Conservation (phyloP, 2,797 vertebrate genomes). For the Ciconia nigra region DNA sequence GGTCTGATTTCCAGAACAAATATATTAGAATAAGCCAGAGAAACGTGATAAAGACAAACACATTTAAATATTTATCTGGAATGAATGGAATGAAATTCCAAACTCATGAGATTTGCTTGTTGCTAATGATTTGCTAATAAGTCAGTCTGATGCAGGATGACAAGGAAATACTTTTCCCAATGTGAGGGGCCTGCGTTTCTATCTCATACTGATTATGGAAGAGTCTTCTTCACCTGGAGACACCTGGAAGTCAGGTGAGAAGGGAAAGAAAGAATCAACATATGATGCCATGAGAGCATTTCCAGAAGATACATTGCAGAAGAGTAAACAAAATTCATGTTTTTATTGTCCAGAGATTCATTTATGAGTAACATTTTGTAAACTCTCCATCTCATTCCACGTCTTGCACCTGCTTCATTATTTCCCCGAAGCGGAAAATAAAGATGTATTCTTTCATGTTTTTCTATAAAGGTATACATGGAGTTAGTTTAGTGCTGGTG, state of each 20-base stretch:
- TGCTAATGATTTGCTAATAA: slow-evolving; percentile 13
- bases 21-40: neutral
- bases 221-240: neutral
- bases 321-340: neutral
- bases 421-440: neutral
- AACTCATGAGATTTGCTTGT: neutral
- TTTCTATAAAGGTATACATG: neutral
- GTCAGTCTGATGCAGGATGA: neutral
- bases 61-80: slow-evolving; percentile 30
- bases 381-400: neutral
- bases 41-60: slow-evolving; percentile 4
- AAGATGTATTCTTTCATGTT: neutral
- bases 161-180: neutral
- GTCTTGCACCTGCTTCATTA: neutral
- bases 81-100: neutral
- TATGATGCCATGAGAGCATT: neutral
- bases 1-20: slow-evolving; percentile 17
- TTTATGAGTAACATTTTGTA: neutral
- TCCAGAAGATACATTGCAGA: neutral
- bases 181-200: neutral
- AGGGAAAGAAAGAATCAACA: neutral
- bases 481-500: neutral
- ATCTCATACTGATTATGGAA: neutral
- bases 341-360: neutral
- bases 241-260: neutral